Base-by-base conservation (phyloP, 2,888 invertebrate species). In the Oeneis ivallda region DNA sequence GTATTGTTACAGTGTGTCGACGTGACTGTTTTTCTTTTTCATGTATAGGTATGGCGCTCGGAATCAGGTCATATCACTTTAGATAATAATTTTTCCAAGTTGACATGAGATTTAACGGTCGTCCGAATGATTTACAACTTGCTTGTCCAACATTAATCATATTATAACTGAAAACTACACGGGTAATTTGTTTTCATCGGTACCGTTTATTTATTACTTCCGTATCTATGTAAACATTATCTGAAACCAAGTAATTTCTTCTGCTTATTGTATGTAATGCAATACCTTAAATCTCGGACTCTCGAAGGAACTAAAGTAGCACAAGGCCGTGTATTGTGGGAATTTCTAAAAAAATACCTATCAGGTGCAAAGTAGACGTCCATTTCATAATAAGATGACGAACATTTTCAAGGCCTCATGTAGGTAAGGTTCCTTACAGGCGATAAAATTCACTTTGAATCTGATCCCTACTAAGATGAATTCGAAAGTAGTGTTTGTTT, bases 1-100 rank as follows among this genome's bases (percentile, higher is more conserved):
- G 45, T 67, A 67, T 67, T 67, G 64, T 67, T 64, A 67, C 41
- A 26, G 41, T 58, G 61, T 67, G 62, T 49, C 52, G 56, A 45
- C 58, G 45, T 45, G 65, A 59, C 32, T 52, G n/a, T 58, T 64
- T 59, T 66, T 64, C 58, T 67, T 49, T 64, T 50, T 17, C 17
- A 11, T 60, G 11, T 19, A 57, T 4, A 19, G 2, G 19, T n/a
- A 19, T 34, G 19, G 15, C 37, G 37, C 56, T 52, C 17, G 47
- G 32, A 66, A 59, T 53, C 50, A 63, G 65, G 65, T 65, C 65
- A 65, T 11, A 19, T 54, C 45, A 54, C 37, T 47, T 54, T 32
- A 39, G 41, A 56, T 56, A 56, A 37, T 56, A 56, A 37, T 56
- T 56, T 56, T 56, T 41, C 39, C 56, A 13, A 56, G 39, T 56